Base-by-base conservation (phyloP, 2,888 invertebrate genomes). In the Rhyacophila evoluta region DNA sequence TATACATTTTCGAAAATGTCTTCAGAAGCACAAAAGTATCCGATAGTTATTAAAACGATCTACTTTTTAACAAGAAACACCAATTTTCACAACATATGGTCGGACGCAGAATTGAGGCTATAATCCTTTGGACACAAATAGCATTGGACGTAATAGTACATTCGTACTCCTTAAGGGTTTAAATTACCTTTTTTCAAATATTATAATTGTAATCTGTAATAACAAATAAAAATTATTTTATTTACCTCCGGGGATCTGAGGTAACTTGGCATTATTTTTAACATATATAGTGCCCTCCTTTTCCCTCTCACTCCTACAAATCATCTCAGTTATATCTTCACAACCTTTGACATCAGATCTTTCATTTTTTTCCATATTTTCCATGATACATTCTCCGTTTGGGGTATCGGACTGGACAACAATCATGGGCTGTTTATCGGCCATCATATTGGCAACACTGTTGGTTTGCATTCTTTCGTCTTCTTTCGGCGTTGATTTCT, bases 231-330 rank as follows among this genome's bases (percentile, higher is more conserved):
- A 8, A 75, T 11, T 12, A 25, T 11, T 15, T 19, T 15, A 36
- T 39, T 75, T 71, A 74, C 69, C 72, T 25, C 70, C 72, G 33
- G 74, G 77, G n/a, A 80, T 15, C 29, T 74, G 72, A 1, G 67
- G 74, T 19, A 75, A 15, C n/a, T 69, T 74, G 19, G 27, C 69
- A 3, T 37, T 67, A 11, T 38, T 78, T 67, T 68, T 69, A 38
- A 71, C 55, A 55, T 55, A 55, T 55, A 55, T 25, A 2, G 55
- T 19, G 55, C 55, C 55, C 10, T 55, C 55, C 55, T 55, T 55
- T 55, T 55, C 55, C 8, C 55, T 12, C 10, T 55, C 55, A 15
- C 41, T 41, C 55, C 19, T 55, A 19, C 55, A 55, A 10, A 19
- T 55, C 10, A 6, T 19, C 19, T 55, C 55, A 1, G 55, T 19